Evolutionary conservation across 2,113 vertebrate species (phyloP), one percentile per base, ranked within the genome.

Genomic region (Lophotis ruficrista): DNA sequence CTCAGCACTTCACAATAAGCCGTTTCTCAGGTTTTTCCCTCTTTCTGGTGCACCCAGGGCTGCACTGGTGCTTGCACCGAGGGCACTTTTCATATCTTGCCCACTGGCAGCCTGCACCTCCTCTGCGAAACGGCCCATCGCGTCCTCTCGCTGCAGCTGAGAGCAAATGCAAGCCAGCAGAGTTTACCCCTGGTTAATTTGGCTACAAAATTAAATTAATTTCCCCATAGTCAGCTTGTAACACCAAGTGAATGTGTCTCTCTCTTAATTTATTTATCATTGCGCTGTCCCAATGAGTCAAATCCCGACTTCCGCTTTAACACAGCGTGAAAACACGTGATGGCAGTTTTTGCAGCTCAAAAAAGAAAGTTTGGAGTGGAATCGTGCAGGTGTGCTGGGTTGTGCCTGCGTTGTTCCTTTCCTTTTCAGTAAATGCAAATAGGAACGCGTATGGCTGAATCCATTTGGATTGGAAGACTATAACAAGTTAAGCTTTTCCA

Each of bases 261-360:
- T 35, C 14, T 77, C 24, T 21, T 19, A 4, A 47, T 86, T 66
- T 37, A 41, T 83, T 64, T 64, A 45, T 12, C 17, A 2, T 80
- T 80, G 3, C 7, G 5, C 20, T 53, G 16, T 35, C 54, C 38
- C 5, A 8, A 10, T 12, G 66, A 31, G 35, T 45, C 58, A 37
- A n/a, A 61, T 73, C 25, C 47, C 65, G 68, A 48, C 35, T 37
- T 51, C 33, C 81, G 7, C 41, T 65, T 47, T 33, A 51, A 21
- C 9, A 2, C 0, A 7, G 25, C 5, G 17, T 60, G 24, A 45
- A 43, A 65, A 51, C 14, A 51, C 12, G 5, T 2, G 18, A n/a
- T 8, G 19, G 53, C 50, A 10, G 25, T 41, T 86, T 57, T 37
- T 89, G 47, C 50, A 50, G 38, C 60, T 28, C 0, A 57, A 47